Evolutionary conservation across 2,113 vertebrate genomes (phyloP).

Genomic region (Propithecus coquereli): DNA sequence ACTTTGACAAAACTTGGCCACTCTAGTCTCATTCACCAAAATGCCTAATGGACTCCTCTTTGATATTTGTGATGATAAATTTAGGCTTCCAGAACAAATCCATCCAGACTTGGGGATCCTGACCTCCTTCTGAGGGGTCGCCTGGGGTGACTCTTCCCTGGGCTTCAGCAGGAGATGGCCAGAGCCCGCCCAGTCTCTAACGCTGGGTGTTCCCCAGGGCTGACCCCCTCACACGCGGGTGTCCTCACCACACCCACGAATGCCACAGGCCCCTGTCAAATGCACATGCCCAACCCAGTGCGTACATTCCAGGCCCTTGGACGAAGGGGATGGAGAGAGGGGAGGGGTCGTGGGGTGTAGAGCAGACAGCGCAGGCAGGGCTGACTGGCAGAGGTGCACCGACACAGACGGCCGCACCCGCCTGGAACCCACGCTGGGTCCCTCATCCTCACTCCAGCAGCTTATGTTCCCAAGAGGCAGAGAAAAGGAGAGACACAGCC

Average conservation of each 20-base stretch:
- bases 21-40: neutral
- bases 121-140: too few relatives aligned
- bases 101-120: neutral
- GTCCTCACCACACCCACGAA: neutral
- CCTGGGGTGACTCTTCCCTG: neutral
- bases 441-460: neutral
- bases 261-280: conserved; percentile 20
- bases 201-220: neutral
- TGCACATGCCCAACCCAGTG: neutral
- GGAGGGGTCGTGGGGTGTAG: neutral
- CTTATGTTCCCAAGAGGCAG: neutral
- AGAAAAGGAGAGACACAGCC: neutral
- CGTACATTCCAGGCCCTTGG: neutral
- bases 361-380: neutral
- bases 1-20: neutral
- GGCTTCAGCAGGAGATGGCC: neutral
- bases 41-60: neutral
- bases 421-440: neutral
- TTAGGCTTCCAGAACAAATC: neutral
- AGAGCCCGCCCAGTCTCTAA: neutral
- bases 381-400: neutral
- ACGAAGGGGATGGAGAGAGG: neutral
- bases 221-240: neutral
- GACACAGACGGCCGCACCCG: neutral
- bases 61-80: neutral